Percentiles rank a stretch among this genome's conserved stretches.
These are phyloP conservation scores for Cantharis nigra DNA, from an alignment of 2,888 invertebrate species.

Conservation along the genomic window DNA sequence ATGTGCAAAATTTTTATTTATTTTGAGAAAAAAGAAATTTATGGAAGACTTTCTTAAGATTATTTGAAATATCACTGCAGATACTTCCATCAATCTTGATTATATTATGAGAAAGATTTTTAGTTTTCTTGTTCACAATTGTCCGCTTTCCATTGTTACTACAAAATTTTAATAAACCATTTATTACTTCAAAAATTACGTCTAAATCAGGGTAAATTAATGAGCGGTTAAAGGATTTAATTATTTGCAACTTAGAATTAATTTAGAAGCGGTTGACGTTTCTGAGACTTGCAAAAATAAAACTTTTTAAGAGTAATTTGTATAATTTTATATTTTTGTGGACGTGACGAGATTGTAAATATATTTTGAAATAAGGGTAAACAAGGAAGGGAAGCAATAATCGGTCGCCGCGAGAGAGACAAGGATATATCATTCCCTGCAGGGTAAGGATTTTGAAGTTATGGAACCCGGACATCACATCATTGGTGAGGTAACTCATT, in stretches of 20 bases:
- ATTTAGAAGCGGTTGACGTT: background rate
- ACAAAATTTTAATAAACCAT: background rate
- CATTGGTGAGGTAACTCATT: conserved; percentile 33
- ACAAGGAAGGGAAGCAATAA: conserved; percentile 6
- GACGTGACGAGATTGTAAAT: conserved; percentile 20
- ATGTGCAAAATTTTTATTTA: background rate
- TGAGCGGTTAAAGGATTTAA: background rate
- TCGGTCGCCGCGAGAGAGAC: conserved; percentile 7
- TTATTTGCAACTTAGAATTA: background rate
- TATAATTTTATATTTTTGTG: background rate
- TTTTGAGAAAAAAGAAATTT: background rate
- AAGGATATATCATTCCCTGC: conserved; percentile 16
- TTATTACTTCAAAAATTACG: background rate
- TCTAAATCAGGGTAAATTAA: background rate
- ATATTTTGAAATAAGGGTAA: conserved; percentile 7
- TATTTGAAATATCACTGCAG: background rate
- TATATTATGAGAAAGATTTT: background rate
- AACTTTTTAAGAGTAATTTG: background rate
- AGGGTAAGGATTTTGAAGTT: conserved; percentile 23
- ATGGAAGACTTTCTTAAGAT: background rate
- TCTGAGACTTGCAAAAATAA: background rate
- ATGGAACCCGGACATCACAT: conserved; percentile 34
- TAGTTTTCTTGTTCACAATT: background rate
- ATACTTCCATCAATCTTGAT: background rate
- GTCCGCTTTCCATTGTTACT: background rate